Evolutionary conservation across 2,113 vertebrate species (phyloP), one percentile per base, ranked within the genome.

Genomic region (Lathamus discolor): DNA sequence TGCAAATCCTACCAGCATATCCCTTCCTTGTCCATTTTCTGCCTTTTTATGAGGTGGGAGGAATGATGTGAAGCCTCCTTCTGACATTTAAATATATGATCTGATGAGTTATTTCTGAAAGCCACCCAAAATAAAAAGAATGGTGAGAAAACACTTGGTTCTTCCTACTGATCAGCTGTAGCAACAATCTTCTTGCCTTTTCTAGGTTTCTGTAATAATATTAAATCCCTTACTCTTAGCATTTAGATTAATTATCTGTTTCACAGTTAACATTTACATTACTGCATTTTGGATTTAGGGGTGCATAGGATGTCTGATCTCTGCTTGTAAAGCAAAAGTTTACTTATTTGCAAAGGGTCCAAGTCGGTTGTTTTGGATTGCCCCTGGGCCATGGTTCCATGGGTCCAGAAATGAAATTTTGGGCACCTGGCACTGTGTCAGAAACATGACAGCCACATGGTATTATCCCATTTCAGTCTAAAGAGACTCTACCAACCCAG

Each of bases 31-130:
- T 86, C 86, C 83, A 51, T 91, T 94, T 90, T 91, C 16, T 90
- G 74, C 31, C 17, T 49, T 63, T 91, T 84, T 68, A 51, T 54
- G 61, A 91, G 54, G 44, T 90, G 57, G 78, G 75, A 94, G 72
- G 72, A 90, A 92, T 39, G 28, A 55, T 78, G 18, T 93, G 90
- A 93, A 95, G 49, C 17, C 37, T 49, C 54, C 49, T 88, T 72
- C 57, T 94, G 74, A 48, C 63, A 84, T 90, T 83, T 81, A 69
- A 79, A 93, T 78, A 64, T 27, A 77, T 33, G 11, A 74, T 57
- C 44, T 81, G 46, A 63, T 54, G n/a, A 95, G 69, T 69, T 93
- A 93, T 95, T 92, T 91, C 62, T 94, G 86, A 94, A 95, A 91
- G 72, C 81, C 15, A 91, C 13, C 16, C 83, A 84, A 82, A 94